Evolutionary conservation across 2,888 invertebrate genomes (phyloP).

Genomic region (Thecocarcelia acutangulata): DNA sequence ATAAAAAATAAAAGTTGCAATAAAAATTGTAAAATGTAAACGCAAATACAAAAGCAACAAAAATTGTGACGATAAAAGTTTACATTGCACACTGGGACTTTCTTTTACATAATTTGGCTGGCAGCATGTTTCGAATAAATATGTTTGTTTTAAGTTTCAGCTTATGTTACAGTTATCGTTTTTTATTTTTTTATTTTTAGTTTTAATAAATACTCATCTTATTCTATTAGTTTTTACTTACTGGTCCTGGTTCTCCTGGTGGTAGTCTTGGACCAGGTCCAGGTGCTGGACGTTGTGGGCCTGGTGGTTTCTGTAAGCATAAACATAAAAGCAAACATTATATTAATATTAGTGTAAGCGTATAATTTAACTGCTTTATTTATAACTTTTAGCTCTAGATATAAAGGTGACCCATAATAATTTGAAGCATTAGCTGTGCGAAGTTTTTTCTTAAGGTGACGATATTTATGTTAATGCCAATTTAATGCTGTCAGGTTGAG

Average conservation of each 20-base stretch:
- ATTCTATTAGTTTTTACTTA: too few relatives aligned
- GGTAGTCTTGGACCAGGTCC: conserved; percentile 72
- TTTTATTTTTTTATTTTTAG: too few relatives aligned
- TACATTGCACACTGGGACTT: too few relatives aligned
- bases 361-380: not conserved
- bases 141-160: too few relatives aligned
- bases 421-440: not conserved
- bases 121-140: too few relatives aligned
- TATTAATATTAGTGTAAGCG: not conserved
- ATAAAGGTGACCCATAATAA: conserved; percentile 61
- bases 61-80: too few relatives aligned
- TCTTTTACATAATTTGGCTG: too few relatives aligned
- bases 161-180: too few relatives aligned
- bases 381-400: conserved; percentile 21
- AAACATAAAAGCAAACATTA: conserved; percentile 45
- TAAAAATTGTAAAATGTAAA: too few relatives aligned
- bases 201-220: too few relatives aligned
- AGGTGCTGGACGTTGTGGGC: conserved; percentile 71
- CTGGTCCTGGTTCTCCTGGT: conserved; percentile 74
- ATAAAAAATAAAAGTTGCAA: too few relatives aligned
- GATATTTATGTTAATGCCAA: conserved; percentile 70
- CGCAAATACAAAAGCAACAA: too few relatives aligned
- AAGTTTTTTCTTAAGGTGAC: conserved; percentile 62
- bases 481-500: conserved; percentile 67
- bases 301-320: conserved; percentile 65